These are phyloP conservation scores for Serripes groenlandicus DNA, from an alignment of 2,888 invertebrate species.

Conservation along the genomic window DNA sequence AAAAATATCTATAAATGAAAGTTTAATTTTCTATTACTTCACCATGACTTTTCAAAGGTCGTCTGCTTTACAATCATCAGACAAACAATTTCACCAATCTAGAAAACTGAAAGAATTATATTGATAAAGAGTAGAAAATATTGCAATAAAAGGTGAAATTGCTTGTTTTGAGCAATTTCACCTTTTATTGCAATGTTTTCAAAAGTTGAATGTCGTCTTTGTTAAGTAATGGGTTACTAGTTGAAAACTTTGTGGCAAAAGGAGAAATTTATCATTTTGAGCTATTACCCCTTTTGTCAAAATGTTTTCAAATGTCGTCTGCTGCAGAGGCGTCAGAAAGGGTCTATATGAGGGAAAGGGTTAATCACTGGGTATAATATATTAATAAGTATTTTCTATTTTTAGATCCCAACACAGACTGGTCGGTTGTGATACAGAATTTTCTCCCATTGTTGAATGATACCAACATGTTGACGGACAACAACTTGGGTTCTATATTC, in stretches of 20 bases:
- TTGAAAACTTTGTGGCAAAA: not conserved
- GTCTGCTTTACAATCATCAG: too few species aligned
- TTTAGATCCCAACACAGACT: conserved; percentile 15
- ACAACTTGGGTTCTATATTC: not conserved
- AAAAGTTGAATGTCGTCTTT: not conserved
- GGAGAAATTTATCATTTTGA: not conserved
- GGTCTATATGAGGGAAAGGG: not conserved
- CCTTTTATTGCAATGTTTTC: not conserved
- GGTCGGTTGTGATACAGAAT: conserved; percentile 4
- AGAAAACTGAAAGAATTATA: too few species aligned
- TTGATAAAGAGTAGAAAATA: too few species aligned
- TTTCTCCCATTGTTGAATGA: conserved; percentile 21
- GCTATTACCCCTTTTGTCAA: not conserved
- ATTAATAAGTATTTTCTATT: too few species aligned
- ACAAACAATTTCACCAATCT: too few species aligned
- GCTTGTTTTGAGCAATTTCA: not conserved
- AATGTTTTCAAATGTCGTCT: too few species aligned
- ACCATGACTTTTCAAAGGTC: too few species aligned
- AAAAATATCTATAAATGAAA: too few species aligned
- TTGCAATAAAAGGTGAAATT: not conserved
- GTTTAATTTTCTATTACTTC: too few species aligned
- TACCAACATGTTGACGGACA: not conserved
- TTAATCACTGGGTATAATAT: too few species aligned
- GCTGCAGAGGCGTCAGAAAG: too few species aligned
- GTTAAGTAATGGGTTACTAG: not conserved